phyloP scores from a whole-genome alignment of 2,113 vertebrate species.

The Rhynchopsitta pachyrhyncha region DNA sequence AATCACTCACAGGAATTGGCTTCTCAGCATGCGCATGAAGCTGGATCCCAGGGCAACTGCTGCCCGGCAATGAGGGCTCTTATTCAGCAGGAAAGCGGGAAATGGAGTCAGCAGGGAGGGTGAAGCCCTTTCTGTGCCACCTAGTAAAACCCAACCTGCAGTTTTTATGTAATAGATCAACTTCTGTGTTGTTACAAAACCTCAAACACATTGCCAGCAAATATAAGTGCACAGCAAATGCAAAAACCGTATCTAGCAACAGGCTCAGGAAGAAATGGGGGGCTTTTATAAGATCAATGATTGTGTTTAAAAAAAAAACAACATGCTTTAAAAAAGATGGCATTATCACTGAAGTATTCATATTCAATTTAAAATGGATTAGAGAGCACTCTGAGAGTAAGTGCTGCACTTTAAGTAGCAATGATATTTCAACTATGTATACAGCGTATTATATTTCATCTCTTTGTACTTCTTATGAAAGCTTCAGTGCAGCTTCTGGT shows the following conservation, averaged over 20 bases:
- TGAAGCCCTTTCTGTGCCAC: background rate
- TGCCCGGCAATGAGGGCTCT: background rate
- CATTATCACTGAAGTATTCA: background rate
- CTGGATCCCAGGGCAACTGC: background rate
- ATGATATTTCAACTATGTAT: background rate
- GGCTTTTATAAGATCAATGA: background rate
- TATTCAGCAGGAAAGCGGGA: background rate
- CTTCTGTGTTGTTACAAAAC: background rate
- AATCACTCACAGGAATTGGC: rapidly evolving
- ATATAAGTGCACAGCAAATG: background rate
- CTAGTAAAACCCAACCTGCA: background rate
- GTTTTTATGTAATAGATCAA: background rate
- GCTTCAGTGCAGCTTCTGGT: background rate
- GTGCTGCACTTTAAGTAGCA: constrained; percentile 22
- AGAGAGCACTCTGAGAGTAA: background rate
- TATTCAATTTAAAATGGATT: constrained; percentile 52
- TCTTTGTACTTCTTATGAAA: background rate
- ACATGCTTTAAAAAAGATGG: background rate
- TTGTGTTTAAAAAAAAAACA: background rate
- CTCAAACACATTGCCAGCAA: background rate
- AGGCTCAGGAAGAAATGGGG: background rate
- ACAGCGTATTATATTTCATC: background rate
- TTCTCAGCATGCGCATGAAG: rapidly evolving
- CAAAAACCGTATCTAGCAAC: rapidly evolving
- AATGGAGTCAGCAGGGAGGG: background rate